These are phyloP conservation scores for Peromyscus attwateri DNA, from an alignment of 2,797 vertebrate genomes.

Conservation along the genomic window DNA sequence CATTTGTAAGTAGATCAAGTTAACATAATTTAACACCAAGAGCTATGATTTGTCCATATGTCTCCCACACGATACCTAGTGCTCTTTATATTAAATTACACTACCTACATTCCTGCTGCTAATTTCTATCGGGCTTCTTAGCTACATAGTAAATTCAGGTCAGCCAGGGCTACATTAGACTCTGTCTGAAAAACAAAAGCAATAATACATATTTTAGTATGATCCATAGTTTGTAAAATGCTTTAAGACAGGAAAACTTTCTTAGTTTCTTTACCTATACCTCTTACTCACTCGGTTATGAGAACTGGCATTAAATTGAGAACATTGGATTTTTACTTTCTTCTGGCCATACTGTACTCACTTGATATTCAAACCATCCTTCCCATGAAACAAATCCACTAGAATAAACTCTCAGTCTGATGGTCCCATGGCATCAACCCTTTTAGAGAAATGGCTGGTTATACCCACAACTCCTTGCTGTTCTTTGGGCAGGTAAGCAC, in stretches of 20 bases:
- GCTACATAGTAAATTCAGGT: neutral
- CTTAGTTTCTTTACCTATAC: neutral
- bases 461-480: neutral
- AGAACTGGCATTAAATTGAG: neutral
- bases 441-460: neutral
- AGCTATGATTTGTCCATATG: neutral
- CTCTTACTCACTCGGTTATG: neutral
- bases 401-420: neutral
- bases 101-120: neutral
- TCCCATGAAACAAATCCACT: neutral
- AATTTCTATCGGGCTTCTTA: neutral
- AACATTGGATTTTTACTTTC: neutral
- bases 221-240: neutral
- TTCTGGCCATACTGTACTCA: neutral
- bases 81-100: slow-evolving; percentile 3
- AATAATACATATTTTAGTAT: neutral
- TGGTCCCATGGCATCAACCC: rapidly evolving
- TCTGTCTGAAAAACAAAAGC: neutral
- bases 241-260: neutral
- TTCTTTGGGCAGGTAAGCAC: neutral
- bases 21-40: neutral
- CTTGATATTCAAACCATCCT: neutral
- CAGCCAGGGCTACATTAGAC: neutral
- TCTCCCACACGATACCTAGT: neutral
- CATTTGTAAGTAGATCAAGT: neutral